Conservation (phyloP, 2,113 vertebrate genomes). For the Tor tambroides region DNA sequence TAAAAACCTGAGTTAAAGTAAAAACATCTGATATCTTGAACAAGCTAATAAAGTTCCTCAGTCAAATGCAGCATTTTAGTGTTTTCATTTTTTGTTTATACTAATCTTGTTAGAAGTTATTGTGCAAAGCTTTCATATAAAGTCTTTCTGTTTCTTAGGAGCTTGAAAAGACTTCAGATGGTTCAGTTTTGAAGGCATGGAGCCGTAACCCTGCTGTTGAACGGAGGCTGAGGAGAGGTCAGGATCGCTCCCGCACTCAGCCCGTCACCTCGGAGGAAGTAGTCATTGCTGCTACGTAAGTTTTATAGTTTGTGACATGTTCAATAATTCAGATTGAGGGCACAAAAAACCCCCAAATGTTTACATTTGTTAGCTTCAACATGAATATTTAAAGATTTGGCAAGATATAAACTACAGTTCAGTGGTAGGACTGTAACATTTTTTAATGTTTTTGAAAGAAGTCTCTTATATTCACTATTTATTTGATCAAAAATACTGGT, state of each 20-base stretch:
- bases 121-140: background rate
- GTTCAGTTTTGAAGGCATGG: slow-evolving; percentile 77
- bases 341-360: background rate
- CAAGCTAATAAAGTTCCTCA: background rate
- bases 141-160: slow-evolving; percentile 75
- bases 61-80: background rate
- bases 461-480: background rate
- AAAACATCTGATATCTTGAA: background rate
- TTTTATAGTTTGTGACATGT: slow-evolving; percentile 24
- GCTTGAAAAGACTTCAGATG: slow-evolving; percentile 89
- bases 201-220: slow-evolving; percentile 84
- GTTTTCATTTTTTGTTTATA: background rate
- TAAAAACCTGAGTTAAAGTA: background rate
- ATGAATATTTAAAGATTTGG: background rate
- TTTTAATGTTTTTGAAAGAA: background rate
- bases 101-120: background rate
- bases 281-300: slow-evolving; percentile 93
- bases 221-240: slow-evolving; percentile 85
- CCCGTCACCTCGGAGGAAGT: slow-evolving; percentile 93
- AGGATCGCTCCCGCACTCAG: slow-evolving; percentile 92
- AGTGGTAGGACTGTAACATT: background rate
- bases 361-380: background rate
- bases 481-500: background rate
- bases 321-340: background rate
- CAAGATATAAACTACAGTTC: background rate